Base-by-base conservation (phyloP, 2,888 invertebrate genomes). In the Chrysodeixis includens region DNA sequence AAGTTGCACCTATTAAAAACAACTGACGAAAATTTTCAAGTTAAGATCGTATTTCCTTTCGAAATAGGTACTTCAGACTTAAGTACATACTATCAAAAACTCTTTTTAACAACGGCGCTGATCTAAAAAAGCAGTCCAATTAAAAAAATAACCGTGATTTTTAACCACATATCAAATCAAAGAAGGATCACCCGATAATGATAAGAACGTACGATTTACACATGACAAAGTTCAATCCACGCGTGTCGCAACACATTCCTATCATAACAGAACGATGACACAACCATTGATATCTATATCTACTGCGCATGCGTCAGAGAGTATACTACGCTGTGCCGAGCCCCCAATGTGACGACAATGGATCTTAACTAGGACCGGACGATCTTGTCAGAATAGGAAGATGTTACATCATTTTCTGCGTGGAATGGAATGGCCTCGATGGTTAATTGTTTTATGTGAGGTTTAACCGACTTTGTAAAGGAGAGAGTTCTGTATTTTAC, bases 291-390 rank as follows among this genome's bases (percentile, higher is more conserved):
- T 40, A 40, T 40, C 40, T 40, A 40, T 40, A n/a, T 40, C 40
- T 40, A 40, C n/a, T 40, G 40, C 40, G 40, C 40, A 40, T 40
- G 40, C 40, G 40, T 40, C 40, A 40, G 40, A n/a, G 3, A 40
- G 5, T 40, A 40, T 40, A 40, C 40, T 40, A 40, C 40, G 40
- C 14, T 40, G 40, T n/a, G 40, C 0, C 40, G 40, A 40, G 40
- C 40, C 40, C n/a, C 40, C 40, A n/a, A 40, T 40, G n/a, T 40
- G 35, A 35, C 40, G 40, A 40, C 40, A 40, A 40, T 6, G 6
- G 40, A 14, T n/a, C 40, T 12, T n/a, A 40, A n/a, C n/a, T n/a
- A 40, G 14, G 14, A 40, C 40, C 1, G n/a, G n/a, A n/a, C n/a
- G n/a, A n/a, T 40, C n/a, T 40, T 40, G 40, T 6, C 40, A 40